Base-by-base conservation (phyloP, 2,888 invertebrate genomes). In the Hydrotaea diabolus region DNA sequence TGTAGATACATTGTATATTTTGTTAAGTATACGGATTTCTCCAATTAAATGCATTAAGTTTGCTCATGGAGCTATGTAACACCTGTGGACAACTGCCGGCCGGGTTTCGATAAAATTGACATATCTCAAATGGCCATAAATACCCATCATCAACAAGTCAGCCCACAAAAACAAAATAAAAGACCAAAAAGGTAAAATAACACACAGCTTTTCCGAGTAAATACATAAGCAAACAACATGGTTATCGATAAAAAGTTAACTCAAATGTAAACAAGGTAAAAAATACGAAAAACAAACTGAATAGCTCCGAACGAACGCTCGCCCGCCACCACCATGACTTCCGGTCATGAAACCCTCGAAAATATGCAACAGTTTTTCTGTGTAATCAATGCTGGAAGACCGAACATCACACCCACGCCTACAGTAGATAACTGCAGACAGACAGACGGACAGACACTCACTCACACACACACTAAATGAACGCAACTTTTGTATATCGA, bases 291-390 rank as follows among this genome's bases (percentile, higher is more conserved):
- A 66, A 36, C 31, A 62, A 31, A 66, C 43, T 36, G 36, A 66
- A 66, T n/a, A n/a, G n/a, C n/a, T n/a, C n/a, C 66, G 31, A 66
- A 2, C 19, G 43, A 69, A 23, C 49, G n/a, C 15, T n/a, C n/a
- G 5, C 49, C 15, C 43, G 11, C 43, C 19, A 64, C 19, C 19
- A 66, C 21, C 15, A 49, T 15, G n/a, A 13, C n/a, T 49, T 49
- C 39, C 39, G 8, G 49, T 8, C 49, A 23, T 21, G 46, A 13
- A 8, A 73, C 77, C 57, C 59, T 69, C 15, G 57, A 77, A 77
- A 83, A 31, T 83, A 83, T 77, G 80, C 83, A 80, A 78, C 78
- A 84, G 55, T 80, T 83, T 59, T 69, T 21, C 23, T 17, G 11
- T 21, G 1, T 69, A 69, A 69, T 69, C 69, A 69, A 46, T 69